Evolutionary conservation across 2,797 vertebrate species (phyloP), one percentile per base, ranked within the genome.

Genomic region (Kryptolebias ocellatus): DNA sequence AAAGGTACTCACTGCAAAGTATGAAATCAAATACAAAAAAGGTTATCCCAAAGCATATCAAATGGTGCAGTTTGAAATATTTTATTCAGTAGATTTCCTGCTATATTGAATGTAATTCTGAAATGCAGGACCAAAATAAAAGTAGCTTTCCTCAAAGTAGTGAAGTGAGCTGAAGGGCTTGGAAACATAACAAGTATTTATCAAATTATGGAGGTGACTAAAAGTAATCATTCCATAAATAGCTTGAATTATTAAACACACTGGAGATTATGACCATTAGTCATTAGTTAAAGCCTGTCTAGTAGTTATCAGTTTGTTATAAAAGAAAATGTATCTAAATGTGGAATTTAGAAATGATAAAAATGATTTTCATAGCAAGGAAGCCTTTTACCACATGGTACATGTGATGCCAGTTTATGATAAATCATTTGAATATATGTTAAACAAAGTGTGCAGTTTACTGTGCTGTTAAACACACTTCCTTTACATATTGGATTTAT

Each of bases 151-250:
- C 7, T 31, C 31, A 31, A 31, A 31, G 31, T 31, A 31, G 7
- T 31, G 31, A 31, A 31, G 31, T 4, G 31, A 31, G 7, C 7
- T 31, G 7, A 31, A 7, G 7, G 31, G 31, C 4, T 7, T 31
- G 31, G 7, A 31, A 31, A 31, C 4, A 31, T 31, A 24, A 24
- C 7, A 4, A 31, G 31, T 31, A 4, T 31, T 31, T 39, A 39
- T 39, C 9, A 11, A 12, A 86, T 91, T 81, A 88, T 87, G 78
- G 72, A 87, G 76, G 83, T 88, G 84, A 78, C 81, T 78, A 72
- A 86, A 74, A 81, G 82, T 79, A 88, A 73, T 83, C 76, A 70
- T 31, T 31, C 31, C 31, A 0, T 31, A 31, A 31, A 31, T 31
- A 31, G 31, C 7, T 31, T 31, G 31, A 31, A 31, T 4, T 31